A percentile compares a stretch with the other conserved stretches of the same genome.
phyloP scores from a whole-genome alignment of 2,888 invertebrate genomes.

The Ceraclea dissimilis region DNA sequence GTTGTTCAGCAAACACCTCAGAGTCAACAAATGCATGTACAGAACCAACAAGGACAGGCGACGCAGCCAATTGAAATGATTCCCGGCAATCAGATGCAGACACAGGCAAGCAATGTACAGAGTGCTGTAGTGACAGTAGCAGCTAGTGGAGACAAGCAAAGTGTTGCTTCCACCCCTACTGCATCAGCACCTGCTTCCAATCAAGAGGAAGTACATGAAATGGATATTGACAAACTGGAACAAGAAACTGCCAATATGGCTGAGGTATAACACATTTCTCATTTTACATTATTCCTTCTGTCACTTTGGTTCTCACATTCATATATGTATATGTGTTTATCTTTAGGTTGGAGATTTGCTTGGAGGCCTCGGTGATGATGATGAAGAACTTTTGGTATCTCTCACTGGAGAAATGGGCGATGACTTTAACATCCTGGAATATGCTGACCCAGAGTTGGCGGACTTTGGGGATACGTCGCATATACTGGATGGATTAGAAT shows the following conservation, averaged over 20 bases:
- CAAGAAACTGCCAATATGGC: conserved; percentile 46
- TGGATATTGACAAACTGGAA: conserved; percentile 42
- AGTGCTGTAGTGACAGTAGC: not conserved
- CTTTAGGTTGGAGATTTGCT: conserved; percentile 64
- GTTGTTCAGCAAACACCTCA: not conserved
- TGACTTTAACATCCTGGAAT: conserved; percentile 92
- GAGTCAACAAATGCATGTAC: too few species aligned
- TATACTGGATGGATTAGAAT: conserved; percentile 77
- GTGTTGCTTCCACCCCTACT: conserved; percentile 21
- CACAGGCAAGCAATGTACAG: not conserved
- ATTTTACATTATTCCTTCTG: not conserved
- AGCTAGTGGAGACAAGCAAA: conserved; percentile 27
- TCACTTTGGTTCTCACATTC: not conserved
- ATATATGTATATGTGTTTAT: not conserved
- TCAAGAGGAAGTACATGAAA: conserved; percentile 42
- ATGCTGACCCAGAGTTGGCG: conserved; percentile 89
- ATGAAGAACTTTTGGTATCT: conserved; percentile 70
- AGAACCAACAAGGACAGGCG: conserved; percentile 34
- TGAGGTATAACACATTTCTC: conserved; percentile 33
- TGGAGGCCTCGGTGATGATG: conserved; percentile 79
- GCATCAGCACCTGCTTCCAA: not conserved
- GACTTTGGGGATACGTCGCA: conserved; percentile 75
- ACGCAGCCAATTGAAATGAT: conserved; percentile 23
- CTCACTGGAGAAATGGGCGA: conserved; percentile 79
- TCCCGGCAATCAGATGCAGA: conserved; percentile 26